Evolutionary conservation across 2,888 invertebrate species (phyloP), one percentile per base, ranked within the genome.

Genomic region (Nomada ferruginata): DNA sequence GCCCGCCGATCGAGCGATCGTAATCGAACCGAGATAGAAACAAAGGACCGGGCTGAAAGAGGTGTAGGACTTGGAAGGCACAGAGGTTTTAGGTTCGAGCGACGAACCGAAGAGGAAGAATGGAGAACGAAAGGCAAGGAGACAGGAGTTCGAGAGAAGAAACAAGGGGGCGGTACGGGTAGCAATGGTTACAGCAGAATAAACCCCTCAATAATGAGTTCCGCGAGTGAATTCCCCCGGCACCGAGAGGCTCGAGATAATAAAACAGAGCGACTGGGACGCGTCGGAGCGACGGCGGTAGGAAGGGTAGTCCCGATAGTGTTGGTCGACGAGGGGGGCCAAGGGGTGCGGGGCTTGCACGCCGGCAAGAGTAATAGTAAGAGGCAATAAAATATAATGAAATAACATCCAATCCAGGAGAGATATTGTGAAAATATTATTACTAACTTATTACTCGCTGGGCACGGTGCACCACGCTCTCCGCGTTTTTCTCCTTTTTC

Each of bases 361-460:
- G 78, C 89, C 85, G 89, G 89, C 89, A 90, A 89, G 90, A 91
- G 92, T 91, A 92, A 92, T 91, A 91, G 91, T 90, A 89, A 89
- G 89, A 88, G 90, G 91, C 91, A 92, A 92, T 92, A 91, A 92
- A 92, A 92, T 92, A 91, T 92, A 92, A 92, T 92, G 92, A 92
- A 92, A 92, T 92, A 92, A 92, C 91, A 91, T 92, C 91, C 92
- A 92, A 92, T 92, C 91, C 92, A 89, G 88, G 91, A 89, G 92
- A 91, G 92, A 92, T 92, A 92, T 92, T 93, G 91, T 91, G 92
- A 93, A 92, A 93, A 93, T 93, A 93, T 93, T 93, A 93, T 93
- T 92, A 91, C 93, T 92, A 93, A 93, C 92, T 93, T 93, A 92
- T 92, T 92, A 91, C 91, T 91, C 88, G 90, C 82, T 83, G 89